Evolutionary conservation across 2,888 invertebrate genomes (phyloP).

Genomic region (Pammene aurita): DNA sequence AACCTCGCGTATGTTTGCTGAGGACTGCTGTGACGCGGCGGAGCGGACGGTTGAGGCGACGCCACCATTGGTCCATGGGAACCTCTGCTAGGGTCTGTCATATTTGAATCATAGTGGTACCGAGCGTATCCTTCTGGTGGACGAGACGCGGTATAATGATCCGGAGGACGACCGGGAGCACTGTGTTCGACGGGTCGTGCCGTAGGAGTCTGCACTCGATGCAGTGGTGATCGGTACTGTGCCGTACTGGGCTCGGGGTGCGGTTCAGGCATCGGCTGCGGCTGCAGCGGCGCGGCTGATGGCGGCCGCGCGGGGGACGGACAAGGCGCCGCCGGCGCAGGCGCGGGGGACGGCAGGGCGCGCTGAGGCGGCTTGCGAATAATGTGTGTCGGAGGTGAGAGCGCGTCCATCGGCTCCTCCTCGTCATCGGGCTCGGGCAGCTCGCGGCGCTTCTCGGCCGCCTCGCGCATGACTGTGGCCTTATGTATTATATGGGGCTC

Average conservation of each 20-base stretch:
- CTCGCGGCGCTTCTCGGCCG: constrained; percentile 76
- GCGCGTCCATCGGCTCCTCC: constrained; percentile 66
- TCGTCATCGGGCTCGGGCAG: constrained; percentile 75
- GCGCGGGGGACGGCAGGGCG: constrained; percentile 70
- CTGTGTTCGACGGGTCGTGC: constrained; percentile 69
- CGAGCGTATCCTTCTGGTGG: constrained; percentile 70
- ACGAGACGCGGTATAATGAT: constrained; percentile 70
- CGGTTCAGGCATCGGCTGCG: constrained; percentile 57
- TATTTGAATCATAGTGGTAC: constrained; percentile 68
- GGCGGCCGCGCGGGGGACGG: constrained; percentile 58
- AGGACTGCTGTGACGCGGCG: constrained; percentile 64
- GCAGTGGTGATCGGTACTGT: constrained; percentile 61
- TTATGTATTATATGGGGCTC: constrained; percentile 82
- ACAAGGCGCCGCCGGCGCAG: constrained; percentile 62
- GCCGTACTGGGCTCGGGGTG: constrained; percentile 56
- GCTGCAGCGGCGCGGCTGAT: constrained; percentile 59
- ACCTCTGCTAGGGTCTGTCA: constrained; percentile 62
- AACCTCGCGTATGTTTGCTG: constrained; percentile 72
- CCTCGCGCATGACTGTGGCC: constrained; percentile 81
- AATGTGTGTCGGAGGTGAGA: constrained; percentile 79
- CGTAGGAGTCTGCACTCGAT: constrained; percentile 69
- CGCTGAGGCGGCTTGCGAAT: constrained; percentile 74
- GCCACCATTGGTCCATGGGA: constrained; percentile 61
- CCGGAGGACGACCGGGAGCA: constrained; percentile 68
- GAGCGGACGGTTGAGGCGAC: constrained; percentile 68